These are phyloP conservation scores for Trissolcus basalis DNA, from an alignment of 1,140 invertebrate species.

Conservation along the genomic window DNA sequence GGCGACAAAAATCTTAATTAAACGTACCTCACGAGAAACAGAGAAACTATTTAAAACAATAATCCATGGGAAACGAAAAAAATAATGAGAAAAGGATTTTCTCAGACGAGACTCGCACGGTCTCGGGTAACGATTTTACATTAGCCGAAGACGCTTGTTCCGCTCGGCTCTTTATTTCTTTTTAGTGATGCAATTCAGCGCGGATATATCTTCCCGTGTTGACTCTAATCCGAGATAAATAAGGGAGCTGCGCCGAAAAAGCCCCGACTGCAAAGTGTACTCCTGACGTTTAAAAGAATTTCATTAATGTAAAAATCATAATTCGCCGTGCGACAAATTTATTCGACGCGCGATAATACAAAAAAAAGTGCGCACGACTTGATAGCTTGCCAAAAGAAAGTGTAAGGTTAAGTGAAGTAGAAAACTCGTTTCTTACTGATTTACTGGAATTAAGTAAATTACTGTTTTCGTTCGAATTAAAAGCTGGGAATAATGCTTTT, in stretches of 20 bases:
- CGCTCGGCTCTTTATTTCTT: conserved; percentile 22
- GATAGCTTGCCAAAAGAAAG: conserved; percentile 41
- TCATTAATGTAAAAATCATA: conserved; percentile 33
- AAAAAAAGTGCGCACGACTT: conserved; percentile 26
- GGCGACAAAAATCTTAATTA: too few relatives aligned
- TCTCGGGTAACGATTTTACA: conserved; percentile 36
- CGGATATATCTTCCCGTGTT: conserved; percentile 19
- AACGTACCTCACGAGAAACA: too few relatives aligned
- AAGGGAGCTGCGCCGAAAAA: conserved; percentile 9
- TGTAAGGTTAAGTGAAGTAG: conserved; percentile 33
- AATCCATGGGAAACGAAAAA: too few relatives aligned
- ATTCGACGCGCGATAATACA: conserved; percentile 11
- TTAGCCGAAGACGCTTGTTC: conserved; percentile 35
- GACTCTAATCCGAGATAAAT: conserved; percentile 28
- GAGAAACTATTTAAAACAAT: too few relatives aligned
- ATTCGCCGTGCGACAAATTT: conserved; percentile 36
- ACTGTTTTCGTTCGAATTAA: conserved; percentile 28
- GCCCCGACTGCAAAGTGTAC: not conserved
- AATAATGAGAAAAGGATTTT: not conserved
- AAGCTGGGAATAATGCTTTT: conserved; percentile 3
- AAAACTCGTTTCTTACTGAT: conserved; percentile 30
- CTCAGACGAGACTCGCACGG: not conserved
- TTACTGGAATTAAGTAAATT: conserved; percentile 37
- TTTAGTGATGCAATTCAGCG: conserved; percentile 32
- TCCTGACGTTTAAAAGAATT: conserved; percentile 18